These are phyloP conservation scores for Patella ulyssiponensis DNA, from an alignment of 2,888 invertebrate genomes.

Conservation along the genomic window DNA sequence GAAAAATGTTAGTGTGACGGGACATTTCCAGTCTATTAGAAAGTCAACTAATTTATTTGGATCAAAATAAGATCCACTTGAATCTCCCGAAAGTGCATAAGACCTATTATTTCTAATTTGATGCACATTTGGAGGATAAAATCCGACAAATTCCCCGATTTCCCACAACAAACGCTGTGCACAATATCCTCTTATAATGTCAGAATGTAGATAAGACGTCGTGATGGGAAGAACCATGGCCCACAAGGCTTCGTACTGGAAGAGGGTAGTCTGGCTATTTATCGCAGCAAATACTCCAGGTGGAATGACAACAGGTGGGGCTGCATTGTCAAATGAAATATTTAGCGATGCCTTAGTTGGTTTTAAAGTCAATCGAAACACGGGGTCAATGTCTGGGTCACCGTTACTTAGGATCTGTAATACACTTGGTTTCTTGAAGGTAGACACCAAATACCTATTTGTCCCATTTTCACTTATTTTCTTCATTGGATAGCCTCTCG, in stretches of 20 bases:
- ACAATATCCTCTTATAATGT: slow-evolving; percentile 61
- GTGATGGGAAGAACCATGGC: slow-evolving; percentile 51
- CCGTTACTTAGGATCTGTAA: slow-evolving; percentile 60
- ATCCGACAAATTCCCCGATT: neutral
- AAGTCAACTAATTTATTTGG: no score
- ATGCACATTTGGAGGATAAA: neutral
- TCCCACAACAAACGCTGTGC: slow-evolving; percentile 23
- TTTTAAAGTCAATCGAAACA: slow-evolving; percentile 53
- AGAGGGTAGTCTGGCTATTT: slow-evolving; percentile 62
- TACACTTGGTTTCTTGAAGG: slow-evolving; percentile 40
- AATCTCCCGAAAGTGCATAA: slow-evolving; percentile 17
- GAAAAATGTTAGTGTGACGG: neutral
- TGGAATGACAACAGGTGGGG: slow-evolving; percentile 53
- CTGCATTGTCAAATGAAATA: slow-evolving; percentile 49
- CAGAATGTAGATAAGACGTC: slow-evolving; percentile 48
- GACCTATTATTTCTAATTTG: neutral
- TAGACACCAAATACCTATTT: slow-evolving; percentile 30
- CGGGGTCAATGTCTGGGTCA: slow-evolving; percentile 63
- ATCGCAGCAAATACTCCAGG: slow-evolving; percentile 50
- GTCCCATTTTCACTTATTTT: neutral
- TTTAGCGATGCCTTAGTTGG: slow-evolving; percentile 32
- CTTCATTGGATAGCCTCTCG: neutral
- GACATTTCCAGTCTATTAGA: neutral
- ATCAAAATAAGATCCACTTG: neutral
- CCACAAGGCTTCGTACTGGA: slow-evolving; percentile 54